These are phyloP conservation scores for Nomada lathburiana DNA, from an alignment of 2,888 invertebrate species.

Conservation along the genomic window DNA sequence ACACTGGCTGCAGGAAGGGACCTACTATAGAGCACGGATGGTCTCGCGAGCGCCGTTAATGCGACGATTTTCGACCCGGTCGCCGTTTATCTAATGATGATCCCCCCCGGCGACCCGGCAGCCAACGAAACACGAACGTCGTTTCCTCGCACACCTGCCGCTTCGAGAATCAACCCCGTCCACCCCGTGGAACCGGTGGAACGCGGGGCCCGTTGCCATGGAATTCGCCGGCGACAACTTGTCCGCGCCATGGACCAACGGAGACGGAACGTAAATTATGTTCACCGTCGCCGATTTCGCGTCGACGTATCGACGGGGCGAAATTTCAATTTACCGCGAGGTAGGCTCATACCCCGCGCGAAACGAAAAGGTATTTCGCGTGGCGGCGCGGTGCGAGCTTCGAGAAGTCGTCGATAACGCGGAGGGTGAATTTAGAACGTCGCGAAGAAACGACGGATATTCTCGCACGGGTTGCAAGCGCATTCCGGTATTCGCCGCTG, in stretches of 20 bases:
- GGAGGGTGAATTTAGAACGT: not conserved
- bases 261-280: slow-evolving; percentile 34
- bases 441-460: not conserved
- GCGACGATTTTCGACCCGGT: slow-evolving; percentile 70
- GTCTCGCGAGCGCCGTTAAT: slow-evolving; percentile 66
- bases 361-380: too few relatives aligned
- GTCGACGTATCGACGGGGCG: slow-evolving; percentile 10
- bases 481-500: too few relatives aligned
- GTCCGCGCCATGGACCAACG: not conserved
- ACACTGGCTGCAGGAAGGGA: slow-evolving; percentile 77
- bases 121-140: slow-evolving; percentile 42
- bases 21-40: slow-evolving; percentile 68
- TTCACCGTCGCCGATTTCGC: slow-evolving; percentile 29
- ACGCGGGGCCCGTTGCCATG: slow-evolving; percentile 22
- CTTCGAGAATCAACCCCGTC: not conserved
- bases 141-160: slow-evolving; percentile 52
- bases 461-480: too few relatives aligned
- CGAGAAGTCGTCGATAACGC: not conserved
- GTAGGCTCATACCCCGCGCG: not conserved
- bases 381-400: not conserved
- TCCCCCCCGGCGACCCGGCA: slow-evolving; percentile 48
- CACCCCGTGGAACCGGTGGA: not conserved
- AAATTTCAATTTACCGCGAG: slow-evolving; percentile 46
- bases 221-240: slow-evolving; percentile 49
- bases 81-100: slow-evolving; percentile 71